These are phyloP conservation scores for Eristalis arbustorum DNA, from an alignment of 2,888 invertebrate species.

Conservation along the genomic window DNA sequence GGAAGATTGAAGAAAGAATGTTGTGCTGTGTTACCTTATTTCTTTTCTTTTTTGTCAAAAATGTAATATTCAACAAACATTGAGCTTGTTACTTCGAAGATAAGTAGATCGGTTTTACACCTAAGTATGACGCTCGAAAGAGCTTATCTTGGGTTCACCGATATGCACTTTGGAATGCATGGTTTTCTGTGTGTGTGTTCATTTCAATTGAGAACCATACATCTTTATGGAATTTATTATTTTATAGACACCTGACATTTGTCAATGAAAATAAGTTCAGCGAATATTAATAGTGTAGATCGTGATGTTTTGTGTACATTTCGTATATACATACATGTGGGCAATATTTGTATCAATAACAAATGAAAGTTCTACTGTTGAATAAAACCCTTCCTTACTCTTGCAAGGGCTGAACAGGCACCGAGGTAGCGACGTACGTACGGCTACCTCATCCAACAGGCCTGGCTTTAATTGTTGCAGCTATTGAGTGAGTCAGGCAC, in stretches of 20 bases:
- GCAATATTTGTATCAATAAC: no score
- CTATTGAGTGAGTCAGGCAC: no score
- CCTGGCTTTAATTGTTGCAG: no score
- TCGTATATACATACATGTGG: no score
- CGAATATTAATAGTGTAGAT: no score
- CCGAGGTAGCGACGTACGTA: no score
- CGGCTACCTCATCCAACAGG: no score
- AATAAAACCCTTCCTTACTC: no score
- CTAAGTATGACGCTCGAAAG: conserved; percentile 36
- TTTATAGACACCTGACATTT: not conserved
- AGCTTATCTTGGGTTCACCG: conserved; percentile 34
- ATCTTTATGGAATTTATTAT: not conserved
- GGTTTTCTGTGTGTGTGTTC: not conserved
- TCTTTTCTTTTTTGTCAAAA: not conserved
- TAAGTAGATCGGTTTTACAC: conserved; percentile 47
- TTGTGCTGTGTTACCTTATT: conserved; percentile 6
- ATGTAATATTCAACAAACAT: conserved; percentile 54
- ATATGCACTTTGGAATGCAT: conserved; percentile 24
- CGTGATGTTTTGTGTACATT: no score
- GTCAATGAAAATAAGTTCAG: not conserved
- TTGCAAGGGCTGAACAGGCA: no score
- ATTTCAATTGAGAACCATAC: not conserved
- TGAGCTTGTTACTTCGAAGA: conserved; percentile 49
- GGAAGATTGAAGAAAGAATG: conserved; percentile 7
- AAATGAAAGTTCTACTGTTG: no score